These are phyloP conservation scores for Erebia palarica DNA, from an alignment of 2,888 invertebrate species.

Conservation along the genomic window DNA sequence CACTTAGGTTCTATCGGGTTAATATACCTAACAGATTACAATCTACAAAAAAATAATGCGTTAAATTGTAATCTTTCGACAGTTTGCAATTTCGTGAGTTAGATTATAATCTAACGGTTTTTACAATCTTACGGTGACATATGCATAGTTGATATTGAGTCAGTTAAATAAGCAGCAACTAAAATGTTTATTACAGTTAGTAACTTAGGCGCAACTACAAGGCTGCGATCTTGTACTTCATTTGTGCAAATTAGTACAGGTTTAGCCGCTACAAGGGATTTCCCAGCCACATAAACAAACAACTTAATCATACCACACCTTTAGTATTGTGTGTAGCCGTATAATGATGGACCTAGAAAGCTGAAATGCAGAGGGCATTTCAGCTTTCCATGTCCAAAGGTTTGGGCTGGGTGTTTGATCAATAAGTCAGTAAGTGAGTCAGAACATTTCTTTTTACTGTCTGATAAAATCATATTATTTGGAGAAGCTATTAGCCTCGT, in stretches of 20 bases:
- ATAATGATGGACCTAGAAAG: not conserved
- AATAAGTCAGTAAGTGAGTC: not conserved
- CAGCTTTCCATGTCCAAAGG: too few relatives aligned
- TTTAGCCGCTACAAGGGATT: constrained; percentile 5
- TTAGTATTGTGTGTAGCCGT: constrained; percentile 2
- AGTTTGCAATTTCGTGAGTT: too few relatives aligned
- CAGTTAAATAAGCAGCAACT: not conserved
- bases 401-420: too few relatives aligned
- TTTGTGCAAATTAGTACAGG: constrained; percentile 12
- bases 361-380: too few relatives aligned
- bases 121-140: too few relatives aligned
- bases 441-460: not conserved
- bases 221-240: not conserved
- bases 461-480: not conserved
- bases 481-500: not conserved
- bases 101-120: too few relatives aligned
- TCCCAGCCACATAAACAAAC: constrained; percentile 6
- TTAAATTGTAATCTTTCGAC: too few relatives aligned
- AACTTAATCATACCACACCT: constrained; percentile 7
- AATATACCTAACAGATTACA: too few relatives aligned
- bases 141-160: not conserved
- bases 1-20: too few relatives aligned
- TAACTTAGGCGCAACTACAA: not conserved
- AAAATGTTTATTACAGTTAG: constrained; percentile 1
- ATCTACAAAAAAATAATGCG: too few relatives aligned